Evolutionary conservation across 2,113 vertebrate species (phyloP).

Genomic region (Callorhinus ursinus): DNA sequence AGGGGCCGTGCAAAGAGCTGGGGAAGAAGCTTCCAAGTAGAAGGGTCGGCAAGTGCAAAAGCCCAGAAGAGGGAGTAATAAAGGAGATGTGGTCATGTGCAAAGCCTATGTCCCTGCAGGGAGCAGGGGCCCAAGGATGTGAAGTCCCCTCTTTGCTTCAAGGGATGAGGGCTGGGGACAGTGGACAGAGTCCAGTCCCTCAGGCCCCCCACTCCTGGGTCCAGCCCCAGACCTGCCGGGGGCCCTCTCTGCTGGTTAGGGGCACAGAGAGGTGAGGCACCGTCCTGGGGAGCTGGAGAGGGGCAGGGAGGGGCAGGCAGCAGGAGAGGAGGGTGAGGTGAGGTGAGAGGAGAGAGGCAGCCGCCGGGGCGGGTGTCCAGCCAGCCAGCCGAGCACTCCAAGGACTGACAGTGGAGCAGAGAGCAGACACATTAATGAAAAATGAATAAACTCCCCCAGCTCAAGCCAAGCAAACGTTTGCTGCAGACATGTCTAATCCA

Average conservation of each 20-base stretch:
- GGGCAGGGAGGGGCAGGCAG: too few species aligned
- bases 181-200: background rate
- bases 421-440: constrained; percentile 35
- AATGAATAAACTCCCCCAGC: constrained; percentile 48
- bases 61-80: background rate
- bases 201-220: background rate
- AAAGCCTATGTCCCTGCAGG: background rate
- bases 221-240: background rate
- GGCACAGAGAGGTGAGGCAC: rapidly evolving
- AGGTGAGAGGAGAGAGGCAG: background rate
- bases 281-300: background rate
- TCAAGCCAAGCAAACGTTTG: constrained; percentile 58
- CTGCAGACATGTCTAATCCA: constrained; percentile 63
- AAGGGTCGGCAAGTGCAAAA: background rate
- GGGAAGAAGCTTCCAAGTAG: background rate
- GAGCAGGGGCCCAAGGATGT: too few species aligned
- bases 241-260: background rate
- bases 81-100: background rate
- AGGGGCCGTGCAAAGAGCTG: background rate
- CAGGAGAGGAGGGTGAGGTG: background rate
- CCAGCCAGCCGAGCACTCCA: background rate
- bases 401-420: background rate
- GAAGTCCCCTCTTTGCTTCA: background rate
- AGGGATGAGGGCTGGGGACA: too few species aligned
- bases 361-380: background rate